These are phyloP conservation scores for Pandemis corylana DNA, from an alignment of 2,888 invertebrate species.

Conservation along the genomic window DNA sequence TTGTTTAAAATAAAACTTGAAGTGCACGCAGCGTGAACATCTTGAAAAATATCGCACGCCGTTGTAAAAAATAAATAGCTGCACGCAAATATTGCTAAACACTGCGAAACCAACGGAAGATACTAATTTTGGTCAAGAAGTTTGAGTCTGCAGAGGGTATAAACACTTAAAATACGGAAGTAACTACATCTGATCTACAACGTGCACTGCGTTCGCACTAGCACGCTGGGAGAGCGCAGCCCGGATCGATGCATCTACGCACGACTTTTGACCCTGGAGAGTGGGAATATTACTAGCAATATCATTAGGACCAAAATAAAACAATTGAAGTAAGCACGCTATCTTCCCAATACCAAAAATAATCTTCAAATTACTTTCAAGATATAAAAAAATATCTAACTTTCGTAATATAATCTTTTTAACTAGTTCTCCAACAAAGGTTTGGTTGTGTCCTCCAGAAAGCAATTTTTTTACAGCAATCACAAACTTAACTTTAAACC, in stretches of 20 bases:
- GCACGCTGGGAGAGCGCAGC: conserved; percentile 2
- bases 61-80: conserved; percentile 7
- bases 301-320: background rate
- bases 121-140: background rate
- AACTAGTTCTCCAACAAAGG: too few relatives aligned
- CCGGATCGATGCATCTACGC: conserved; percentile 29
- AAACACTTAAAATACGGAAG: background rate
- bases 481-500: background rate
- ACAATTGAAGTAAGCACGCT: background rate
- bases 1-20: conserved; percentile 35
- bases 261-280: conserved; percentile 24
- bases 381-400: background rate
- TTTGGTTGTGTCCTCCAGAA: background rate
- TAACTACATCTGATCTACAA: conserved; percentile 22
- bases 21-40: conserved; percentile 32
- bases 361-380: background rate
- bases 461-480: background rate
- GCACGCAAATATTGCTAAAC: conserved; percentile 18
- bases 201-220: conserved; percentile 19
- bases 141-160: background rate
- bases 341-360: background rate
- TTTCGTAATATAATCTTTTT: too few relatives aligned
- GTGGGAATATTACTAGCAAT: background rate
- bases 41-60: conserved; percentile 20
- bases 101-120: background rate